Conservation (phyloP, 1,140 invertebrate species). For the Nasonia vitripennis region DNA sequence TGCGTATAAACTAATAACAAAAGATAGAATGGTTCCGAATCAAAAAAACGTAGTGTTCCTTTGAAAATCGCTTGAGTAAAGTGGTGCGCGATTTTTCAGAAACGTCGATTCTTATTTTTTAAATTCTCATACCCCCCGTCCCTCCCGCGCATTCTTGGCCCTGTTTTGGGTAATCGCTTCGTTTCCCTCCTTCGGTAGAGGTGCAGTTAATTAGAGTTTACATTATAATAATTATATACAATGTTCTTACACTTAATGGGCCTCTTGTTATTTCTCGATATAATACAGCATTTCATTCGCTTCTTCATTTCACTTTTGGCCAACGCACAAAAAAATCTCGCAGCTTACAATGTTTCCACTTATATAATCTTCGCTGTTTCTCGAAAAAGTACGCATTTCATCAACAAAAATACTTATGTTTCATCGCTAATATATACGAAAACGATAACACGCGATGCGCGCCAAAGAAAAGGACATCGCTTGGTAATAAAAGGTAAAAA, state of each 20-base stretch:
- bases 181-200: constrained; percentile 51
- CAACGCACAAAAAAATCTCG: constrained; percentile 43
- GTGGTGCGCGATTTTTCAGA: constrained; percentile 49
- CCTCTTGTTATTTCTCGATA: constrained; percentile 61
- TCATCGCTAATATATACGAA: background rate
- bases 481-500: constrained; percentile 21
- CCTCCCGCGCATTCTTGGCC: constrained; percentile 29
- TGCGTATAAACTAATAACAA: constrained; percentile 71
- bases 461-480: background rate
- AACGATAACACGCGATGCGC: constrained; percentile 3
- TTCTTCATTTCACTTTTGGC: constrained; percentile 41
- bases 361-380: constrained; percentile 48
- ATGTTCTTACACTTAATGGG: constrained; percentile 67
- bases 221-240: constrained; percentile 71
- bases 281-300: constrained; percentile 63
- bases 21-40: constrained; percentile 63
- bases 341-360: constrained; percentile 36
- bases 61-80: constrained; percentile 50
- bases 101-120: constrained; percentile 47
- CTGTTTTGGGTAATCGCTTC: constrained; percentile 45
- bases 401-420: constrained; percentile 29
- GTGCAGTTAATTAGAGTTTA: constrained; percentile 62
- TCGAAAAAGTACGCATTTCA: constrained; percentile 48
- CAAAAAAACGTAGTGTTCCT: constrained; percentile 56
- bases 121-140: constrained; percentile 40